Percentiles rank a stretch among this genome's conserved stretches.
These are phyloP conservation scores for Eupithecia subumbrata DNA, from an alignment of 2,888 invertebrate species.

Conservation along the genomic window DNA sequence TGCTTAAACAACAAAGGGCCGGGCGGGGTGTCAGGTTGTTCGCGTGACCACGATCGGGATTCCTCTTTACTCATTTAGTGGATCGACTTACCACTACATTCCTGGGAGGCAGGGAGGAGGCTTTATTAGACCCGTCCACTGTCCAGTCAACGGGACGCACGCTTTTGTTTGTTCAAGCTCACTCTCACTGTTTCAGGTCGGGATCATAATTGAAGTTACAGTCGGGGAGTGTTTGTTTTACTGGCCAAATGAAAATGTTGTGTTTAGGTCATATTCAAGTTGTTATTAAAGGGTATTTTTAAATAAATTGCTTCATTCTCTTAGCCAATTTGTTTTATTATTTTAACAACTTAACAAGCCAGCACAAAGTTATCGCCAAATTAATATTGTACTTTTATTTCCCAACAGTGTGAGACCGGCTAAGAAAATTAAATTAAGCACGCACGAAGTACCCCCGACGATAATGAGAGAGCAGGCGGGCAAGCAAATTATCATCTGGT, in stretches of 20 bases:
- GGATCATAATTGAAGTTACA: constrained; percentile 4
- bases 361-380: constrained; percentile 41
- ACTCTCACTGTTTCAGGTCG: constrained; percentile 41
- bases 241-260: background rate
- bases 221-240: background rate
- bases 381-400: constrained; percentile 53
- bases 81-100: constrained; percentile 75
- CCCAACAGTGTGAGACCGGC: constrained; percentile 58
- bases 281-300: background rate
- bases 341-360: constrained; percentile 9
- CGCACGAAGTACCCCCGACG: constrained; percentile 74
- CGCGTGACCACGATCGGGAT: constrained; percentile 72
- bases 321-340: background rate
- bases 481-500: constrained; percentile 77
- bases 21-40: constrained; percentile 70
- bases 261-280: background rate
- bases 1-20: constrained; percentile 59
- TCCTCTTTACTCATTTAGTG: constrained; percentile 69
- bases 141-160: constrained; percentile 51
- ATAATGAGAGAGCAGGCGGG: constrained; percentile 73
- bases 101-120: constrained; percentile 60
- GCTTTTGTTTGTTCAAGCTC: constrained; percentile 41
- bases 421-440: constrained; percentile 75
- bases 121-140: constrained; percentile 63
- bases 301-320: background rate